Evolutionary conservation across 2,113 vertebrate genomes (phyloP).

Genomic region (Semicossyphus pulcher): DNA sequence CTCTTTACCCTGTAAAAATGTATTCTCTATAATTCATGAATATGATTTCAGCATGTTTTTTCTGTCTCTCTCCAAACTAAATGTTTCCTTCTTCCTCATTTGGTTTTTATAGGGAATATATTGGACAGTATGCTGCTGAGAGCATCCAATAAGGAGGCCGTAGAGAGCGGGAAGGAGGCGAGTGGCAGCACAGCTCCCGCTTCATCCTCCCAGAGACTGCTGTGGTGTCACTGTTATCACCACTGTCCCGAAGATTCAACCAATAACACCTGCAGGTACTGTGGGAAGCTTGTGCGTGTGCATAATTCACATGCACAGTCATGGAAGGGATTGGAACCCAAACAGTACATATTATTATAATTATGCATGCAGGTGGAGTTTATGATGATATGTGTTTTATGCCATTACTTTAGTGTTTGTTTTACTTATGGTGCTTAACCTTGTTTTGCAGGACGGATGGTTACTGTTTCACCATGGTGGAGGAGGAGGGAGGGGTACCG

Average conservation of each 20-base stretch:
- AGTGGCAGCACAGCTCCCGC: slow-evolving; percentile 85
- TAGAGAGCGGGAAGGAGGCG: slow-evolving; percentile 85
- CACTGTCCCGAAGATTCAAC: slow-evolving; percentile 93
- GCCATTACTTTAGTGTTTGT: neutral
- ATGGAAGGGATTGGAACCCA: too few relatives aligned
- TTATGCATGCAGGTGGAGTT: too few relatives aligned
- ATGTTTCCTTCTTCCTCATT: slow-evolving; percentile 7
- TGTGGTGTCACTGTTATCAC: slow-evolving; percentile 94
- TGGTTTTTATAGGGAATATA: slow-evolving; percentile 80
- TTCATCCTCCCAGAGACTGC: slow-evolving; percentile 85
- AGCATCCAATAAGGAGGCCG: slow-evolving; percentile 87
- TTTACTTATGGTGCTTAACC: neutral
- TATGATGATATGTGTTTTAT: neutral
- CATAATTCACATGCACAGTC: neutral
- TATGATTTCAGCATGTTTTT: slow-evolving; percentile 2
- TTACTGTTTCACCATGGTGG: slow-evolving; percentile 96
- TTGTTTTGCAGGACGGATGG: slow-evolving; percentile 90
- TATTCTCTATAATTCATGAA: slow-evolving; percentile 1
- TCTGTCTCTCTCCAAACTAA: slow-evolving; percentile 5
- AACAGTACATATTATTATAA: too few relatives aligned
- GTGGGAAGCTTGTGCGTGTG: neutral
- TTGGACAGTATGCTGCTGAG: slow-evolving; percentile 89
- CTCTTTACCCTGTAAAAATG: neutral
- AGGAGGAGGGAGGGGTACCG: slow-evolving; percentile 91
- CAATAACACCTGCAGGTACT: slow-evolving; percentile 97